Evolutionary conservation across 2,113 vertebrate genomes (phyloP).

Genomic region (Vulpes vulpes): DNA sequence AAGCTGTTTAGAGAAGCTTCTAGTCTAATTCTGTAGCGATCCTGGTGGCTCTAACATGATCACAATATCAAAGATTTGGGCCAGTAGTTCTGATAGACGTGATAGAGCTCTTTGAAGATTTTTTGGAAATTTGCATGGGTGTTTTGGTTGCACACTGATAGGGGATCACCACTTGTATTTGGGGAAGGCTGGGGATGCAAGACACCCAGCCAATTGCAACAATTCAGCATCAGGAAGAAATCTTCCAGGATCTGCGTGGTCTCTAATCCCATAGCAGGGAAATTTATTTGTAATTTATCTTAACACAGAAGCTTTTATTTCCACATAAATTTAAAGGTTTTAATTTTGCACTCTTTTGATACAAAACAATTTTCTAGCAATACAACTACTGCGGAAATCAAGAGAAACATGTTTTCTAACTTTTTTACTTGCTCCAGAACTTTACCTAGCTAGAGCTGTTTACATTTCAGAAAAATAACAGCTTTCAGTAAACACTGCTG

Average conservation of each 20-base stretch:
- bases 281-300: slow-evolving; percentile 13
- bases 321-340: not conserved
- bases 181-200: not conserved
- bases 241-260: not conserved
- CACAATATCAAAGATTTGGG: not conserved
- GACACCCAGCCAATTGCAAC: not conserved
- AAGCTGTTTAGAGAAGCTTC: slow-evolving; percentile 16
- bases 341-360: not conserved
- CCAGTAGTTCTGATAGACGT: not conserved
- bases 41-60: not conserved
- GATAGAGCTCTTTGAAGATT: not conserved
- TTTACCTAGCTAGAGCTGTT: not conserved
- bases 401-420: not conserved
- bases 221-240: not conserved
- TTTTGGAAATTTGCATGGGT: not conserved
- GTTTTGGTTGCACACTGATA: not conserved
- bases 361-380: slow-evolving; percentile 36
- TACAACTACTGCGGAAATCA: not conserved
- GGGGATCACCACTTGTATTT: not conserved
- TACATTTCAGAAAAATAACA: slow-evolving; percentile 3
- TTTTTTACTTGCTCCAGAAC: not conserved
- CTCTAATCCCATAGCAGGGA: not conserved
- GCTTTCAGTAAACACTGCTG: not conserved
- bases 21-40: not conserved
- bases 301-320: not conserved